These are phyloP conservation scores for Tinea semifulvella DNA, from an alignment of 2,888 invertebrate species.

Conservation along the genomic window DNA sequence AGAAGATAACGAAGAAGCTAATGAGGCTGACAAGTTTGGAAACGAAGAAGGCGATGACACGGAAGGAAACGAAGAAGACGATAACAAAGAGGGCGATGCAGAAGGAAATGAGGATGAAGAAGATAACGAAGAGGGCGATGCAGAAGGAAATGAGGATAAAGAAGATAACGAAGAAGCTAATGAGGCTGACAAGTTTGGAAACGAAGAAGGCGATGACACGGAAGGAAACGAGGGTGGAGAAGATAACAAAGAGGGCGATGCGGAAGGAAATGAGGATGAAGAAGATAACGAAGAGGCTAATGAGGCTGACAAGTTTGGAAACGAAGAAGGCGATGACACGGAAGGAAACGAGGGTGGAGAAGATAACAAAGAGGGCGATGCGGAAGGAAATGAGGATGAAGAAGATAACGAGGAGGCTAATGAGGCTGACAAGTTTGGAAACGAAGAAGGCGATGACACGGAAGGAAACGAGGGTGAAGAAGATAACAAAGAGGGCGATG, in stretches of 20 bases:
- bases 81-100: not conserved
- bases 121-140: not conserved
- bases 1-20: not conserved
- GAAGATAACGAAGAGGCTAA: not conserved
- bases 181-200: no score
- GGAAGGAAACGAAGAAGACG: not conserved
- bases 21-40: not conserved
- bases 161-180: no score
- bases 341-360: not conserved
- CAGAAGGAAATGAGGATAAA: not conserved
- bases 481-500: conserved; percentile 16
- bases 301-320: not conserved
- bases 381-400: no score
- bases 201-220: not conserved
- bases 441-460: conserved; percentile 13
- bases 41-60: no score
- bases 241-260: not conserved
- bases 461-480: conserved; percentile 16
- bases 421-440: not conserved
- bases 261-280: not conserved
- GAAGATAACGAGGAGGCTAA: no score
- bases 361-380: not conserved
- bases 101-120: not conserved
- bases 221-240: not conserved
- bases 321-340: not conserved